A percentile compares a stretch with the other conserved stretches of the same genome.
These are phyloP conservation scores for Yponomeuta evonymella DNA, from an alignment of 2,888 invertebrate species.

Conservation along the genomic window DNA sequence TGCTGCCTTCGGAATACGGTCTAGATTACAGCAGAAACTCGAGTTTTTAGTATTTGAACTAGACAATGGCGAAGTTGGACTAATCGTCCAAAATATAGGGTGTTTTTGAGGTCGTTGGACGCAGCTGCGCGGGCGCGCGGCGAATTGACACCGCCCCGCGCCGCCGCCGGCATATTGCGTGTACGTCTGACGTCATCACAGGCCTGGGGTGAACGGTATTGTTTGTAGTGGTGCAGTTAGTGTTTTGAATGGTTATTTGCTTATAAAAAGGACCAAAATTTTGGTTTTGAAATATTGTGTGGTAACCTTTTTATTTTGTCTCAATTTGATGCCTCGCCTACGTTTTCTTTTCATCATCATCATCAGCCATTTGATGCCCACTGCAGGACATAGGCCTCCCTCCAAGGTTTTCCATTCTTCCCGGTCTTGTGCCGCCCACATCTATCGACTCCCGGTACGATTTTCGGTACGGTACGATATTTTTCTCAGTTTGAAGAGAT, in stretches of 20 bases:
- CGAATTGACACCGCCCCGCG: conserved; percentile 56
- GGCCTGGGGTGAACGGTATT: conserved; percentile 1
- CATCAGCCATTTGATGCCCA: too few relatives aligned
- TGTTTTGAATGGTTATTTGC: not conserved
- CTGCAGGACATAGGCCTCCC: too few relatives aligned
- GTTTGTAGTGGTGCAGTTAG: not conserved
- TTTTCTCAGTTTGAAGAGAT: too few relatives aligned
- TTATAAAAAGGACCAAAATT: not conserved
- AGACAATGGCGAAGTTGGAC: conserved; percentile 59
- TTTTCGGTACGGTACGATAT: too few relatives aligned
- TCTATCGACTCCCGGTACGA: too few relatives aligned
- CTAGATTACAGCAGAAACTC: not conserved
- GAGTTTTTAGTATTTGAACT: conserved; percentile 31
- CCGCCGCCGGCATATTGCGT: conserved; percentile 44
- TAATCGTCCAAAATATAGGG: conserved; percentile 64
- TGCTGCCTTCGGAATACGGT: not conserved
- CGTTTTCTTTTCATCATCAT: too few relatives aligned
- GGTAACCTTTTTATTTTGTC: not conserved
- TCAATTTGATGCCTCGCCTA: too few relatives aligned
- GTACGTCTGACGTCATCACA: conserved; percentile 43
- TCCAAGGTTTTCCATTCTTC: too few relatives aligned
- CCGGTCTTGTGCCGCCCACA: too few relatives aligned
- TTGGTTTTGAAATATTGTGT: not conserved
- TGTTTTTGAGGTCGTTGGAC: conserved; percentile 56
- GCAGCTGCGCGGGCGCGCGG: conserved; percentile 62